Base-by-base conservation (phyloP, 2,113 vertebrate species). In the Dasyprocta punctata region DNA sequence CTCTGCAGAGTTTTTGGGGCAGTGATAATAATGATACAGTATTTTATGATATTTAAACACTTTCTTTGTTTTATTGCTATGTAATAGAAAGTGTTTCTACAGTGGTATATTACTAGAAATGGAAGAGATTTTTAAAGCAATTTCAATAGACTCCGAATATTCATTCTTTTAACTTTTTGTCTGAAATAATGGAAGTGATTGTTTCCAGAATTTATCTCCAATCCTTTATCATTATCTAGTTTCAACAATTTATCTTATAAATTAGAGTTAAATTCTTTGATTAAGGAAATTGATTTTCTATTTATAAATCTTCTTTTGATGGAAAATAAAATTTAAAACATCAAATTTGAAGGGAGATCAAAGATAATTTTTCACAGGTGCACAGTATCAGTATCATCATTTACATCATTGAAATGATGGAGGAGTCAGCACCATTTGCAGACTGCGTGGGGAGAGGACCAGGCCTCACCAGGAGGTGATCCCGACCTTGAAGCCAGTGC, bases 241-340 rank as follows among this genome's bases (percentile, higher is more conserved):
- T 90, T 95, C 49, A 90, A 77, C 24, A 90, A 78, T 77, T 84
- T 73, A 58, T 92, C 65, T 41, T 67, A 73, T 19, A 65, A 89
- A 65, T 82, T 89, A 89, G 41, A 63, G 44, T 77, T 77, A 63
- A 80, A 80, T 89, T 90, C 11, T 80, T 80, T 80, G 30, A 56
- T 5, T 85, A 78, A 95, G 36, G 24, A 56, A 90, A 80, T 60
- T 7, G 12, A 52, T 80, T 80, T 52, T 80, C 28, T 52, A 36
- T 36, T 52, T 52, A 54, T 54, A 33, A 80, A 10, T 52, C 77
- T 49, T 47, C 26, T 78, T 78, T 78, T 80, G 47, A 44, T 77
- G 41, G 13, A 77, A 47, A 77, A 77, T 44, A 77, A 77, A 77
- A 47, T 47, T 77, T 24, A 47, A 77, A 49, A 58, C 47, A n/a